Evolutionary conservation across 2,888 invertebrate genomes (phyloP), one percentile per base, ranked within the genome.

Genomic region (Megaustenia siamemsis): DNA sequence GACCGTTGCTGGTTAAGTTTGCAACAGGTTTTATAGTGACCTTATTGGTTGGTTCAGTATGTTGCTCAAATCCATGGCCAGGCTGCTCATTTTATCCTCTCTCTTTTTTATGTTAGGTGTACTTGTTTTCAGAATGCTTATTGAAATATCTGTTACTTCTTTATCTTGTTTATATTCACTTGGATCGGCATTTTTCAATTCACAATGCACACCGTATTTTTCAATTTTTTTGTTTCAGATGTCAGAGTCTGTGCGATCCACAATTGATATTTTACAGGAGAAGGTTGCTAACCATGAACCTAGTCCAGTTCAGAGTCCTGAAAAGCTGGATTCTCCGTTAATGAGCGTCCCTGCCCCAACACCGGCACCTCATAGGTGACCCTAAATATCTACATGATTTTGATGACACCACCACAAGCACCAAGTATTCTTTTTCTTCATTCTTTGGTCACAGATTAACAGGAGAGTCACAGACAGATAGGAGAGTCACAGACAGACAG

Each of bases 311-410:
- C 94, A 96, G 88, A 96, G 95, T 88, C 94, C 95, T 91, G 97
- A 97, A 91, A 96, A 96, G 92, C 79, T 91, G 2, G 96, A 97
- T 92, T 97, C 97, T 0, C 97, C 97, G 0, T 94, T 97, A 18
- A 97, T 97, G 96, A 97, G 96, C 95, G 97, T 97, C 8, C 97
- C 97, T 24, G 96, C 97, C 21, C 97, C 97, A 12, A 96, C 96
- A 24, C 97, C 97, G 10, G 96, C 96, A 3, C 79, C 87, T 45
- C 83, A 83, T 49, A 66, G 83, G 32, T 83, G 77, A 83, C 53
- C 63, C n/a, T n/a, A n/a, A n/a, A n/a, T n/a, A n/a, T n/a, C n/a
- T n/a, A n/a, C n/a, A n/a, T 3, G 15, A 18, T 53, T 10, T 53
- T 10, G 21, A 53, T 21, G 21, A 53, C 10, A 18, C 53, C 21